phyloP scores from a whole-genome alignment of 2,888 invertebrate genomes.

The Cerceris ruficornis region DNA sequence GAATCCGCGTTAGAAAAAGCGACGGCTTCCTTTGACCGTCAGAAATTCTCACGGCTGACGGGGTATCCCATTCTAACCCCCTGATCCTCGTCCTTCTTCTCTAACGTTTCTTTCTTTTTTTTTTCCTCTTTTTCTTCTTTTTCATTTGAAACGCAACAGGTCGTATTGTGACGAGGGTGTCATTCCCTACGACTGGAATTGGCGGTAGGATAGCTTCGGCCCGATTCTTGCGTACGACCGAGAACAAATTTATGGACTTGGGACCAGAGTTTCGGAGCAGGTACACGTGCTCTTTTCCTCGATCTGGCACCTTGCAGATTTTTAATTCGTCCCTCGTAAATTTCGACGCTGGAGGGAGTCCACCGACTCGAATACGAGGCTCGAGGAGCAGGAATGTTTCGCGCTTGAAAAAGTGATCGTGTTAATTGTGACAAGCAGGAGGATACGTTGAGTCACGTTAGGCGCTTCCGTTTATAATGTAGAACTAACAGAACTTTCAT shows the following conservation, averaged over 20 bases:
- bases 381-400: no score
- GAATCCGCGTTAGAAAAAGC: constrained; percentile 73
- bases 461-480: constrained; percentile 23
- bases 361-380: no score
- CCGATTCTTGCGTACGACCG: constrained; percentile 42
- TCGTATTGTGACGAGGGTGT: constrained; percentile 73
- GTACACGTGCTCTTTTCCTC: constrained; percentile 34
- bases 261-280: constrained; percentile 46
- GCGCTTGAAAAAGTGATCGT: neutral
- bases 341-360: neutral
- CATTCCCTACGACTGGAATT: constrained; percentile 53
- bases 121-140: constrained; percentile 35
- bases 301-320: constrained; percentile 48
- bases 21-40: constrained; percentile 77
- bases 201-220: constrained; percentile 41
- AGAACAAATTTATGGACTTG: constrained; percentile 64
- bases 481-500: constrained; percentile 47
- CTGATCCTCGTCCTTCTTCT: constrained; percentile 28
- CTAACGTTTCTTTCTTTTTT: constrained; percentile 48
- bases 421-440: neutral
- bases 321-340: constrained; percentile 24
- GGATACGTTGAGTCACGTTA: neutral
- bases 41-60: constrained; percentile 74
- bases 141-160: constrained; percentile 70
- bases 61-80: constrained; percentile 12